These are phyloP conservation scores for Hydrozoanthus tunicans DNA, from an alignment of 64 coral and sea anemone genomes.

Conservation along the genomic window DNA sequence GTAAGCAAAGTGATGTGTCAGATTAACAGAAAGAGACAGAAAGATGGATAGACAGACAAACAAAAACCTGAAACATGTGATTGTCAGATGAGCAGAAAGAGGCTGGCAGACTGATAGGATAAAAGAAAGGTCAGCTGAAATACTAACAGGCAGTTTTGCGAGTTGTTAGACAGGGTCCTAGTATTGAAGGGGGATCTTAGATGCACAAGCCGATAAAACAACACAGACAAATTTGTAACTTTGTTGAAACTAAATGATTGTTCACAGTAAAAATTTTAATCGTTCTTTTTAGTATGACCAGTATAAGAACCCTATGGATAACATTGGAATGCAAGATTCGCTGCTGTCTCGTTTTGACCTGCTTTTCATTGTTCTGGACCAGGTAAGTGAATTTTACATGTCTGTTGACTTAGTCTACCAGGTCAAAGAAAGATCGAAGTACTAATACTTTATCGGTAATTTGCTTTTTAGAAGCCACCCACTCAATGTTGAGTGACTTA, in stretches of 20 bases:
- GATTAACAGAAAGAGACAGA: background rate
- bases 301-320: constrained; percentile 99
- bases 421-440: no score
- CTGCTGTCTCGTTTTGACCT: constrained; percentile 97
- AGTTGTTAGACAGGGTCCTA: background rate
- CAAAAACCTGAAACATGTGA: background rate
- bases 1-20: background rate
- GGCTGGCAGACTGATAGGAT: background rate
- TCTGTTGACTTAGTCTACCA: background rate
- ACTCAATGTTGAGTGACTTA: no score
- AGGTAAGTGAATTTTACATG: constrained; percentile 1
- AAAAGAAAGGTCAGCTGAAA: background rate
- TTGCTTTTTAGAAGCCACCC: no score
- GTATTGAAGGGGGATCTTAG: background rate
- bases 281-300: constrained; percentile 73
- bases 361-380: constrained; percentile 96
- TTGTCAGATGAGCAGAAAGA: background rate
- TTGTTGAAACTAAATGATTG: background rate
- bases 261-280: background rate
- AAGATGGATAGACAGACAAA: background rate
- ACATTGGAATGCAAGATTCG: constrained; percentile 99
- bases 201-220: background rate
- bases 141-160: background rate
- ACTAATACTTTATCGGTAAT: no score
- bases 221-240: background rate